Conservation (phyloP, 53 echinoderm and acorn worm species). For the Echinarachnius parma region DNA sequence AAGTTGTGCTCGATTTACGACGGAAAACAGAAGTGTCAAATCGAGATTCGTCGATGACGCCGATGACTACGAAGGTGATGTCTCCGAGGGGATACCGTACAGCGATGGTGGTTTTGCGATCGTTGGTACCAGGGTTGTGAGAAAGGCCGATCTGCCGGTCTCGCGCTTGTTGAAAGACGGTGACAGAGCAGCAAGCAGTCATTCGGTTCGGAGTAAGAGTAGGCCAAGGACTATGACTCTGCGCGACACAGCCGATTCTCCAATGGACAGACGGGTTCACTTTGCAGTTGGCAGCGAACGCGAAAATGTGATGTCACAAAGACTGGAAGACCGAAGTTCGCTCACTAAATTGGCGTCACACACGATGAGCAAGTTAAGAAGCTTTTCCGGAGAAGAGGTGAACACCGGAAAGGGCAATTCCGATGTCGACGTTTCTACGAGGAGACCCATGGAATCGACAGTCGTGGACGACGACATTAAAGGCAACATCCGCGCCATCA, state of each 20-base stretch:
- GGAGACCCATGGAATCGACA: not conserved
- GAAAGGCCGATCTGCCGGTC: conserved; percentile 4
- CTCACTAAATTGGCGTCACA: not conserved
- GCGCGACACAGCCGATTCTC: not conserved
- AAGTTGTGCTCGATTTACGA: not conserved
- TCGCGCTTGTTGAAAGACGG: conserved; percentile 22
- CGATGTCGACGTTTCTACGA: no score
- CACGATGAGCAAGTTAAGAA: not conserved
- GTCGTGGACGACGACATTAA: not conserved
- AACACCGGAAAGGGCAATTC: no score
- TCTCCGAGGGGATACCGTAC: not conserved
- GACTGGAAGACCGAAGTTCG: not conserved
- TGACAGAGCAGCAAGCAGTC: conserved; percentile 5
- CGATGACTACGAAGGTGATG: not conserved
- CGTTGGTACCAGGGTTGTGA: conserved; percentile 24
- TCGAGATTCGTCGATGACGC: not conserved
- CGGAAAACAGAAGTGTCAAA: not conserved
- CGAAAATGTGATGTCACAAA: not conserved
- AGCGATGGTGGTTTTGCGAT: conserved; percentile 15
- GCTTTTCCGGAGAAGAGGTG: not conserved
- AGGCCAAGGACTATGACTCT: no score
- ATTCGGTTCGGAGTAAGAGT: not conserved
- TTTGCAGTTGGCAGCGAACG: conserved; percentile 1
- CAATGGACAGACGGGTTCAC: conserved; percentile 17
- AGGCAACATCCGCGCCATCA: not conserved